Base-by-base conservation (phyloP, 2,797 vertebrate species). In the Falco naumanni region DNA sequence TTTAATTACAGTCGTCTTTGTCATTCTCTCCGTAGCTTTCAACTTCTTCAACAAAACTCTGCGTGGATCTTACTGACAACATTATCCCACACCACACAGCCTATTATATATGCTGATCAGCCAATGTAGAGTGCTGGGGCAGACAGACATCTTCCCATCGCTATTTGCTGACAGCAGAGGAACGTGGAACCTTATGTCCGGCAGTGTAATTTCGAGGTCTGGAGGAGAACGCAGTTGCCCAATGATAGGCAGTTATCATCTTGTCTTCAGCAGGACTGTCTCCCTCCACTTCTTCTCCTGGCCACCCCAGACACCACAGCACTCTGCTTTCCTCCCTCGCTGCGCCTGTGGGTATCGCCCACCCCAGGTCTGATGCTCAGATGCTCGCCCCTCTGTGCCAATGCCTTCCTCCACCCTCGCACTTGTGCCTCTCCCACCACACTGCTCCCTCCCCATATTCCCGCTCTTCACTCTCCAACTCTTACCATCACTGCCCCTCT, bases 11-110 rank as follows among this genome's bases (percentile, higher is more conserved):
- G 47, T 64, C 1, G 0, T 72, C 48, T 80, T 63, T 89, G 74
- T 90, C 90, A 69, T 45, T 93, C 72, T 87, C 88, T 94, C 76
- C 7, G 10, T n/a, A 74, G 59, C 80, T 95, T 93, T 95, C 85
- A 93, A 79, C 47, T 95, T 86, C 82, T 90, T 70, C 70, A 76
- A 66, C 47, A 70, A 94, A 94, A 69, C 0, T 3, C 29, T 34
- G 45, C 82, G 28, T 7, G 47, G 87, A 84, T 79, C 84, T 82
- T 86, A 51, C 76, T 82, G 87, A 86, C 89, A 85, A 69, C 80
- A 87, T 69, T 89, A 78, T 69, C 87, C 88, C 77, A 76, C 43
- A 37, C 66, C 60, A 56, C 33, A 31, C 70, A 72, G 72, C 39
- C 69, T 68, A 26, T 68, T 83, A 41, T 72, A 96, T 87, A 95